These are phyloP conservation scores for Crypturellus tataupa DNA, from an alignment of 2,797 vertebrate species.

Conservation along the genomic window DNA sequence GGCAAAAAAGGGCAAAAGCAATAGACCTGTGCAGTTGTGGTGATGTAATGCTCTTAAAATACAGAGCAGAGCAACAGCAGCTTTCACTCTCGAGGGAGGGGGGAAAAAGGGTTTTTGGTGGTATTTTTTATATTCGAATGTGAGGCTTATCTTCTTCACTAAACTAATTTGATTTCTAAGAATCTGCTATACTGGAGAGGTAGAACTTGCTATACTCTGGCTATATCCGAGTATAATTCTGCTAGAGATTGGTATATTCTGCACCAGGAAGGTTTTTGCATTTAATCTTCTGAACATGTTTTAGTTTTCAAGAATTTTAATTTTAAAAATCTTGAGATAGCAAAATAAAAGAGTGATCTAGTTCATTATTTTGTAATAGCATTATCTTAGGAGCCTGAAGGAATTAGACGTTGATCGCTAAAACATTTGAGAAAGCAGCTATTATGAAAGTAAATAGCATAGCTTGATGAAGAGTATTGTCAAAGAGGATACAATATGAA, in stretches of 20 bases:
- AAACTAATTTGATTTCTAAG: background rate
- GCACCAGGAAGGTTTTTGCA: background rate
- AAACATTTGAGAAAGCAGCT: background rate
- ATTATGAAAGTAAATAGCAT: background rate
- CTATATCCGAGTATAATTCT: background rate
- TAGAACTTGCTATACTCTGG: background rate
- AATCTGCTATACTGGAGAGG: background rate
- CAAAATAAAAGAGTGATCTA: background rate
- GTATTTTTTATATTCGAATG: background rate
- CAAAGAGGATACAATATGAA: background rate
- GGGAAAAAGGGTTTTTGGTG: background rate
- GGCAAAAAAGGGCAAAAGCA: conserved; percentile 31
- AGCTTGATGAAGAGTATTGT: background rate
- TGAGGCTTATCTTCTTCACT: background rate
- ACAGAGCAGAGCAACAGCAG: background rate
- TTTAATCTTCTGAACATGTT: background rate
- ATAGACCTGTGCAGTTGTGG: background rate
- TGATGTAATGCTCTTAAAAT: background rate
- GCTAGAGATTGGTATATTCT: too few species aligned
- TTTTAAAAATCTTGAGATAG: background rate
- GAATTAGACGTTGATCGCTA: background rate
- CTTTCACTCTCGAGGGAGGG: background rate
- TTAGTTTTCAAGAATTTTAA: background rate
- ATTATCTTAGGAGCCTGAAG: background rate
- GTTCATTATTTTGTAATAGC: background rate